Percentiles rank a stretch among this genome's conserved stretches.
phyloP scores from a whole-genome alignment of 2,797 vertebrate species.

The Tarsius wallacei region DNA sequence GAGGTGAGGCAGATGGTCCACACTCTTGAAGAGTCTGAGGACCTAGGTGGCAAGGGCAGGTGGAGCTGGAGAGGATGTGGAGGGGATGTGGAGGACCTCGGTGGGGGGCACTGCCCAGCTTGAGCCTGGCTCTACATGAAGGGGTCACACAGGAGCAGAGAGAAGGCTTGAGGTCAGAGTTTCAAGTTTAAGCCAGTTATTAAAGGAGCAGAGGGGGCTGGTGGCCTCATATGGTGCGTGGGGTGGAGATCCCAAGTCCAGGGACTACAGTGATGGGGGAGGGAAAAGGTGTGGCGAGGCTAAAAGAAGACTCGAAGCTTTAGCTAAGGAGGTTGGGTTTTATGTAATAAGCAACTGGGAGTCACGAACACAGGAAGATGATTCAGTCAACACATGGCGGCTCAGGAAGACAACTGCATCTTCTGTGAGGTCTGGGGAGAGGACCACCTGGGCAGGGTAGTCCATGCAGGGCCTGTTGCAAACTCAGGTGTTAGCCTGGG shows the following conservation, averaged over 20 bases:
- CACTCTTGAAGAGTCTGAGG: not conserved
- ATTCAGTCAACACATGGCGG: constrained; percentile 14
- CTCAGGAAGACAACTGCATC: not conserved
- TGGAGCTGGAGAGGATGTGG: not conserved
- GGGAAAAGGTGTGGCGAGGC: not conserved
- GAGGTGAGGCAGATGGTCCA: too few species aligned
- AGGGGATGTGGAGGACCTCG: too few species aligned
- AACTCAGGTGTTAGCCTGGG: not conserved
- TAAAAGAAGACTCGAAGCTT: not conserved
- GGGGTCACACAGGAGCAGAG: not conserved
- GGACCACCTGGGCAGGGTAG: not conserved
- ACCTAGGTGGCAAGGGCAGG: not conserved
- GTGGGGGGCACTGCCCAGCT: too few species aligned
- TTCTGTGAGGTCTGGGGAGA: not conserved
- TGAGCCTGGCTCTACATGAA: too few species aligned
- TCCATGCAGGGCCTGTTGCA: not conserved
- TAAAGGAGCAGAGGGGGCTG: not conserved
- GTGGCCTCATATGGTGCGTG: not conserved
- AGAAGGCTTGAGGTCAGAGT: not conserved
- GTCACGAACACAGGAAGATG: constrained; percentile 59
- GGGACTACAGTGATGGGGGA: not conserved
- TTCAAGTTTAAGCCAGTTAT: not conserved
- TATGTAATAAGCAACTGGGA: constrained; percentile 10
- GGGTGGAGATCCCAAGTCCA: not conserved
- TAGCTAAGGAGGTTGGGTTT: constrained; percentile 29